Evolutionary conservation across 1,140 invertebrate genomes (phyloP), one percentile per base, ranked within the genome.

Genomic region (Mya arenaria): DNA sequence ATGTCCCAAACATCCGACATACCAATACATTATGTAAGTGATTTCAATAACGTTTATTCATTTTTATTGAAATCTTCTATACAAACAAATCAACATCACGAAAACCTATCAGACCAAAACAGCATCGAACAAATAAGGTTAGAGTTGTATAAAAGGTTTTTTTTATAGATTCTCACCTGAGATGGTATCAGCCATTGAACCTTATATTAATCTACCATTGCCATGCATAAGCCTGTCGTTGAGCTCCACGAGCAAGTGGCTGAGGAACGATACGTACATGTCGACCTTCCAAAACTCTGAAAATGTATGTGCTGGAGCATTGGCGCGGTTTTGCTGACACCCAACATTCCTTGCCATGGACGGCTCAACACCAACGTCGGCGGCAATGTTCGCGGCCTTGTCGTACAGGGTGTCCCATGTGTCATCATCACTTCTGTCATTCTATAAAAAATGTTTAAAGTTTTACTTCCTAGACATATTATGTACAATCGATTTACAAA

Each of bases 201-300:
- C 15, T 62, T 66, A 34, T 4, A 32, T 32, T n/a, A n/a, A n/a
- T n/a, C 60, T 32, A 36, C 30, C 60, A 63, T 63, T 63, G 32
- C 17, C 60, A 25, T 68, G 39, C 32, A 72, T 25, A 6, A 72
- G 69, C 28, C 32, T 55, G 23, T 55, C 69, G 44, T n/a, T 55
- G 3, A 72, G 25, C 32, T 72, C 69, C 34, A 30, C 34, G 13
- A 55, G n/a, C 32, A 72, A 15, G 48, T 72, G 48, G 69, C 56
- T 32, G 2, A 72, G 8, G 28, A 72, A 72, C 41, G 69, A 48
- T 34, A 72, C 19, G n/a, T 55, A 55, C 69, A 72, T 72, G 69
- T 30, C 39, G 13, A 28, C 23, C 36, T 72, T 72, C 69, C 69
- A 72, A 36, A 30, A 72, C 13, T 39, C 41, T 19, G 44, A 30